Conservation (phyloP, 92 coral and sea anemone species). For the Blastomussa wellsi region DNA sequence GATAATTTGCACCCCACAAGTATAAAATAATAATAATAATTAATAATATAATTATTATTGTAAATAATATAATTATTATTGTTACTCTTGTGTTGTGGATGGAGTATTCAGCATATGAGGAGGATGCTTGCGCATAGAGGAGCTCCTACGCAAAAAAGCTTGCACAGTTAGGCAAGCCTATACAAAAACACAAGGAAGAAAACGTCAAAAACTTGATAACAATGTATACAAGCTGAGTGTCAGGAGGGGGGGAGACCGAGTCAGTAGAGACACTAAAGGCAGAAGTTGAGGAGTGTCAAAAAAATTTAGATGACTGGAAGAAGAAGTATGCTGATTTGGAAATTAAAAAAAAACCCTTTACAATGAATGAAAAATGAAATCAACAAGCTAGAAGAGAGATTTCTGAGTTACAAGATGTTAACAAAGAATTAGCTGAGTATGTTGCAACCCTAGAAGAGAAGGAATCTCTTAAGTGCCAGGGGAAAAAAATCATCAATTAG, state of each 20-base stretch:
- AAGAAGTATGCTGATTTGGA: constrained; percentile 53
- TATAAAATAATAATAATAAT: too few relatives aligned
- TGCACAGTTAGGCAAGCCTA: not conserved
- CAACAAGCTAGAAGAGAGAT: constrained; percentile 45
- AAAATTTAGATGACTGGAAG: constrained; percentile 54
- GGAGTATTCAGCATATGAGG: not conserved
- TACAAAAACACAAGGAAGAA: not conserved
- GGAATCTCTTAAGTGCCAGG: constrained; percentile 38
- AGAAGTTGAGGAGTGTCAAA: constrained; percentile 43
- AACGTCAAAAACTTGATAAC: not conserved
- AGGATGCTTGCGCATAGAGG: not conserved
- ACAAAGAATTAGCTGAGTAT: constrained; percentile 59
- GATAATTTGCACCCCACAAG: too few relatives aligned
- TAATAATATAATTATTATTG: too few relatives aligned
- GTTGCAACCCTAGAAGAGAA: constrained; percentile 50
- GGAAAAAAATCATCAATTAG: too few relatives aligned
- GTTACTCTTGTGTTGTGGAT: too few relatives aligned
- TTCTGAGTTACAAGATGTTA: constrained; percentile 41
- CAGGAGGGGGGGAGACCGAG: constrained; percentile 40
- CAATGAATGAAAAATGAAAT: constrained; percentile 54
- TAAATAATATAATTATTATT: too few relatives aligned
- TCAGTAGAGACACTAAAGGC: constrained; percentile 47
- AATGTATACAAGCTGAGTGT: too few relatives aligned
- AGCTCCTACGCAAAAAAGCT: not conserved
- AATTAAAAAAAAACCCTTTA: constrained; percentile 47